These are phyloP conservation scores for Labroides dimidiatus DNA, from an alignment of 2,797 vertebrate genomes.

Conservation along the genomic window DNA sequence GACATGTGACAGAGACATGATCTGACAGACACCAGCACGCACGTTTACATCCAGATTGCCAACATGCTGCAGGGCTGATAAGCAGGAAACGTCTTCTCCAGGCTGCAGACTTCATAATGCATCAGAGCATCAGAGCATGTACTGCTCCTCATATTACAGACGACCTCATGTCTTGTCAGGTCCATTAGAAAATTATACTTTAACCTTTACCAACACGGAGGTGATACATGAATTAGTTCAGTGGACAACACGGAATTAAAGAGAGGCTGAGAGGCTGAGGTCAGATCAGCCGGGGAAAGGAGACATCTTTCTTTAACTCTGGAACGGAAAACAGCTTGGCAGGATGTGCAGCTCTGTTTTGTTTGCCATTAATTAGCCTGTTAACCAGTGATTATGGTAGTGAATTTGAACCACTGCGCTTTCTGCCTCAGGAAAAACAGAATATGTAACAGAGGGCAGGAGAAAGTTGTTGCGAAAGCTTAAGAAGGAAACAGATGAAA, in stretches of 20 bases:
- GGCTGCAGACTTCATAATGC: slow-evolving; percentile 20
- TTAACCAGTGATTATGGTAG: slow-evolving; percentile 13
- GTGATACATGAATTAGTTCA: slow-evolving; percentile 6
- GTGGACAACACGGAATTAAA: slow-evolving; percentile 1
- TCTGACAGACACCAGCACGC: slow-evolving; percentile 43
- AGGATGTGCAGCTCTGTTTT: slow-evolving; percentile 3
- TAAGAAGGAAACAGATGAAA: slow-evolving; percentile 15
- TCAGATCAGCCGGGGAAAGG: slow-evolving; percentile 2
- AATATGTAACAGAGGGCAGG: slow-evolving; percentile 22
- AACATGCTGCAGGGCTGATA: slow-evolving; percentile 28
- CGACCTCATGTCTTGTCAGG: slow-evolving; percentile 47
- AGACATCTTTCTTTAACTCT: background rate
- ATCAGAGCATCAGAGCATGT: slow-evolving; percentile 39
- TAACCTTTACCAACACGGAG: slow-evolving; percentile 42
- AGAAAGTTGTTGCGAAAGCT: background rate
- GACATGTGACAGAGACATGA: slow-evolving; percentile 25
- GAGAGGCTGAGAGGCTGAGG: background rate
- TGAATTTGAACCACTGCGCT: slow-evolving; percentile 12
- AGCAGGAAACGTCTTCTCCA: slow-evolving; percentile 38
- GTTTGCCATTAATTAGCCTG: slow-evolving; percentile 15
- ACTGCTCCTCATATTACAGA: slow-evolving; percentile 27
- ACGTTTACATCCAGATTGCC: slow-evolving; percentile 35
- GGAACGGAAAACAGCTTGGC: background rate
- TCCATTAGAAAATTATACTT: slow-evolving; percentile 43
- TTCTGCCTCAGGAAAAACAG: slow-evolving; percentile 14